These are phyloP conservation scores for Catocala sponsa DNA, from an alignment of 2,888 invertebrate genomes.

Conservation along the genomic window DNA sequence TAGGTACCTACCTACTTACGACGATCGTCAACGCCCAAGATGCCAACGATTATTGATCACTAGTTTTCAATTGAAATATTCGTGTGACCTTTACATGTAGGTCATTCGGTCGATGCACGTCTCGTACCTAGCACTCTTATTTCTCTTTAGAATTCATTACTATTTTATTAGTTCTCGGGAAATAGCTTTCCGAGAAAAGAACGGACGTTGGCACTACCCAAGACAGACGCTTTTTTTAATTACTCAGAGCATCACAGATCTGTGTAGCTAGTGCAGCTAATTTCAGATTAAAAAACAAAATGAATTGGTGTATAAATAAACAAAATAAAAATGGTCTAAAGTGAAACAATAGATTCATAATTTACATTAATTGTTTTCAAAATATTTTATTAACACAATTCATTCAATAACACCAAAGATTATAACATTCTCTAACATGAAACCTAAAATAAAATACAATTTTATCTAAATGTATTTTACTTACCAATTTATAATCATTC, in stretches of 20 bases:
- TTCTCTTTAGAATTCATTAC: background rate
- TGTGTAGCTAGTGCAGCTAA: too few relatives aligned
- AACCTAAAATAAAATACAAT: constrained; percentile 88
- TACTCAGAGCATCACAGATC: too few relatives aligned
- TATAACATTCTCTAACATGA: constrained; percentile 89
- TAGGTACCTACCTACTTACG: background rate
- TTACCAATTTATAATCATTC: constrained; percentile 87
- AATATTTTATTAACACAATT: constrained; percentile 89
- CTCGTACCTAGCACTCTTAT: background rate
- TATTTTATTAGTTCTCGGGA: too few relatives aligned
- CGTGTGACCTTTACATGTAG: constrained; percentile 2
- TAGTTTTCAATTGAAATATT: background rate
- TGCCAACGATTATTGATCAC: constrained; percentile 1
- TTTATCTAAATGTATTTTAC: constrained; percentile 84
- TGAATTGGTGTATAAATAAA: constrained; percentile 8
- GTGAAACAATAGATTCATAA: constrained; percentile 79
- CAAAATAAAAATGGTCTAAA: constrained; percentile 47
- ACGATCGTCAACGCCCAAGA: background rate
- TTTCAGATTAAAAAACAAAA: too few relatives aligned
- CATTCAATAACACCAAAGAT: constrained; percentile 89
- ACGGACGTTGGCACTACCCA: background rate
- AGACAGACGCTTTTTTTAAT: too few relatives aligned
- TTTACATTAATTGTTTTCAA: constrained; percentile 85
- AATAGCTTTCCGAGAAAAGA: background rate
- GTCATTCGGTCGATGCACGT: background rate